phyloP scores from a whole-genome alignment of 2,888 invertebrate species.

The Ecdyonurus torrentis region DNA sequence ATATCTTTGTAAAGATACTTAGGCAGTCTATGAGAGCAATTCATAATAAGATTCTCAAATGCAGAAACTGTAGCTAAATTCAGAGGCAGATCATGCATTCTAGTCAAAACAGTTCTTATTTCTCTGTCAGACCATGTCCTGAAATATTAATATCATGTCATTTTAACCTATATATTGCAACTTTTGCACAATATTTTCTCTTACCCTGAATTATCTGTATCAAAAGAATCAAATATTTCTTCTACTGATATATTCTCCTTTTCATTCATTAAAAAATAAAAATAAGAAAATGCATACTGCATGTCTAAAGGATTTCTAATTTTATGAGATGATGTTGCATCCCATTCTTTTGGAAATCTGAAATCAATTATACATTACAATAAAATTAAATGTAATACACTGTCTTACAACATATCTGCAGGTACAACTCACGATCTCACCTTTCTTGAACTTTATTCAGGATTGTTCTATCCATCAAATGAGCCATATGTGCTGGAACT shows the following conservation, averaged over 20 bases:
- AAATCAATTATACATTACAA: constrained; percentile 4
- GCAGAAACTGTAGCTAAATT: constrained; percentile 30
- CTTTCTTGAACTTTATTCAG: constrained; percentile 42
- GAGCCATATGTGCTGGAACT: constrained; percentile 64
- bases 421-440: constrained; percentile 17
- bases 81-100: constrained; percentile 48
- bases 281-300: constrained; percentile 64
- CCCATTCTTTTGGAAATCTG: constrained; percentile 41
- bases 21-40: constrained; percentile 24
- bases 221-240: constrained; percentile 52
- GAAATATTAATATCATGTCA: too few relatives aligned
- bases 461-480: constrained; percentile 48
- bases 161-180: too few relatives aligned
- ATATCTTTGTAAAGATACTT: constrained; percentile 8
- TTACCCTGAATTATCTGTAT: constrained; percentile 54
- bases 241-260: constrained; percentile 28
- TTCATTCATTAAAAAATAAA: constrained; percentile 54
- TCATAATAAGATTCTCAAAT: constrained; percentile 23
- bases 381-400: too few relatives aligned
- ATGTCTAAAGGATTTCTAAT: constrained; percentile 48
- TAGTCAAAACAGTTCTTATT: constrained; percentile 50
- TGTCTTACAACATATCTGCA: background rate
- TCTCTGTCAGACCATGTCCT: constrained; percentile 64
- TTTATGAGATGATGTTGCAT: constrained; percentile 44
- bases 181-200: too few relatives aligned